Percentiles rank a stretch among this genome's conserved stretches.
Conservation (phyloP, 2,797 vertebrate genomes). For the Babyrousa celebensis region DNA sequence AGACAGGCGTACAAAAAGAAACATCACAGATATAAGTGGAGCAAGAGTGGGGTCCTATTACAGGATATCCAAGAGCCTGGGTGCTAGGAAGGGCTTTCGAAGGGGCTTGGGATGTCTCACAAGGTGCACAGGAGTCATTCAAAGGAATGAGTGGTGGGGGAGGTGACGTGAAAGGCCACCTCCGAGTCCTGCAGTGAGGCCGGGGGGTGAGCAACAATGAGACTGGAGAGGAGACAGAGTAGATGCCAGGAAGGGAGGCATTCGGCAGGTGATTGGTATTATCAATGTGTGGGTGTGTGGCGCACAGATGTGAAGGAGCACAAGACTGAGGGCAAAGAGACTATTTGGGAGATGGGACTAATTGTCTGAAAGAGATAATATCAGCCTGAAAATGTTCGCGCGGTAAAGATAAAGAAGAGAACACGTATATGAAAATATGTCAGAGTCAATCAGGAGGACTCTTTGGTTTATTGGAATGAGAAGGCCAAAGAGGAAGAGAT, state of each 20-base stretch:
- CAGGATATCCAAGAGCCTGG: not conserved
- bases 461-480: not conserved
- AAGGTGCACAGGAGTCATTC: not conserved
- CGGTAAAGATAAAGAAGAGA: not conserved
- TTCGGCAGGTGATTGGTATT: not conserved
- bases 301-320: not conserved
- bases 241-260: not conserved
- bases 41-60: not conserved
- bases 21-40: not conserved
- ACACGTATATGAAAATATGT: not conserved
- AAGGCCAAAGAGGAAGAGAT: not conserved
- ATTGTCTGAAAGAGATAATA: not conserved
- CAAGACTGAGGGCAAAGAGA: not conserved
- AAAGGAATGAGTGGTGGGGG: not conserved
- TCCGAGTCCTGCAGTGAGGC: not conserved
- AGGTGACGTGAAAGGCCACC: not conserved
- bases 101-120: not conserved
- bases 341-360: not conserved
- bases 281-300: not conserved
- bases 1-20: not conserved
- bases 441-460: not conserved
- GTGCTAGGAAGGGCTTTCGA: not conserved
- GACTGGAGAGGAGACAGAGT: not conserved
- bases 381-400: not conserved
- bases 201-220: not conserved